These are phyloP conservation scores for Sialia sialis DNA, from an alignment of 2,113 vertebrate genomes.

Conservation along the genomic window DNA sequence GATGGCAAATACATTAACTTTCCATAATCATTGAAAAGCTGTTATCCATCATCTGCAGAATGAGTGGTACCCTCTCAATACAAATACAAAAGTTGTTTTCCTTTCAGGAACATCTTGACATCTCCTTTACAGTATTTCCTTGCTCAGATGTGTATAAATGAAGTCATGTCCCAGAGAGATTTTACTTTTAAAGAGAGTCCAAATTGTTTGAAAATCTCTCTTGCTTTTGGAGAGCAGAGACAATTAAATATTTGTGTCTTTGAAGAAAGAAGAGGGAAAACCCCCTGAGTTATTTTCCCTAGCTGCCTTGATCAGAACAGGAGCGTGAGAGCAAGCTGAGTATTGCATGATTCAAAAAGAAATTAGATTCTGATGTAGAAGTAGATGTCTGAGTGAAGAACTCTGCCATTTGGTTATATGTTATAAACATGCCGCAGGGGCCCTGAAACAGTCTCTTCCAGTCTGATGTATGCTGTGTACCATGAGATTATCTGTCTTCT, in stretches of 20 bases:
- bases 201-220: neutral
- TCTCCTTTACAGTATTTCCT: neutral
- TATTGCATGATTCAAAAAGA: neutral
- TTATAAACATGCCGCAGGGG: accelerated
- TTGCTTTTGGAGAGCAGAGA: neutral
- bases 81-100: neutral
- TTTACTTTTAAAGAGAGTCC: neutral
- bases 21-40: neutral
- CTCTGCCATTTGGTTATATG: neutral
- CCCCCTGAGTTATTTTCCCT: accelerated
- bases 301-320: neutral
- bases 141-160: neutral
- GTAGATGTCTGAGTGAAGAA: neutral
- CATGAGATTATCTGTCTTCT: neutral
- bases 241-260: neutral
- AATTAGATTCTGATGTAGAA: neutral
- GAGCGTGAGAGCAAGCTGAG: neutral
- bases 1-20: neutral
- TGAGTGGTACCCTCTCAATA: neutral
- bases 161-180: neutral
- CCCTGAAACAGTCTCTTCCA: neutral
- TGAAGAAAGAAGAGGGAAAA: neutral
- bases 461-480: neutral
- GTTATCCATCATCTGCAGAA: neutral
- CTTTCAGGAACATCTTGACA: neutral